These are phyloP conservation scores for Columbina picui DNA, from an alignment of 2,113 vertebrate genomes.

Conservation along the genomic window DNA sequence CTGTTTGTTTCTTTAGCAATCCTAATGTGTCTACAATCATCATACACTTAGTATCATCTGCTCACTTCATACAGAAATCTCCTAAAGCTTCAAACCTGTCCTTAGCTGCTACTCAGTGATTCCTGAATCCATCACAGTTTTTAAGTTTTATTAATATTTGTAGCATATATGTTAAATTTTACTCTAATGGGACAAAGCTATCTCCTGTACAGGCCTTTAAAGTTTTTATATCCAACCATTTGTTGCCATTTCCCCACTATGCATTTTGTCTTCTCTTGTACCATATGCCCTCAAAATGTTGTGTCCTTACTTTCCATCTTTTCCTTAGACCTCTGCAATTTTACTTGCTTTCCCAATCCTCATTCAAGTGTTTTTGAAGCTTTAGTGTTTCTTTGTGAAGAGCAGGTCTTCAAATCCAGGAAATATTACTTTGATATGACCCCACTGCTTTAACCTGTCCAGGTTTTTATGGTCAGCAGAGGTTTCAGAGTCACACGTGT, in stretches of 20 bases:
- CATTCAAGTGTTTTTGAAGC: not conserved
- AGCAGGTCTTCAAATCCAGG: not conserved
- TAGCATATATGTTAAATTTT: not conserved
- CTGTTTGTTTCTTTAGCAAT: not conserved
- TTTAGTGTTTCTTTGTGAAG: not conserved
- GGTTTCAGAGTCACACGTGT: not conserved
- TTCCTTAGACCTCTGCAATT: not conserved
- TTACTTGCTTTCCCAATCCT: not conserved
- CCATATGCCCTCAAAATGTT: rapidly evolving
- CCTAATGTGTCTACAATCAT: not conserved
- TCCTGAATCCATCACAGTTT: not conserved
- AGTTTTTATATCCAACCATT: not conserved
- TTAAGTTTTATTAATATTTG: not conserved
- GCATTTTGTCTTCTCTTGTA: not conserved
- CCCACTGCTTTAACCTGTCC: not conserved
- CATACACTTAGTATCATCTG: not conserved
- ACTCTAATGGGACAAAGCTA: not conserved
- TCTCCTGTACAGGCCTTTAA: not conserved
- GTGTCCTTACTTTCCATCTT: not conserved
- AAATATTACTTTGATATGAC: not conserved
- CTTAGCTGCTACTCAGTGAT: not conserved
- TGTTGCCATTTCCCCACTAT: not conserved
- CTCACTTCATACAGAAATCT: not conserved
- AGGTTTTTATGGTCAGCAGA: not conserved
- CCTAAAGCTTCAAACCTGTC: not conserved